phyloP scores from a whole-genome alignment of 2,797 vertebrate genomes.

The Salarias fasciatus region DNA sequence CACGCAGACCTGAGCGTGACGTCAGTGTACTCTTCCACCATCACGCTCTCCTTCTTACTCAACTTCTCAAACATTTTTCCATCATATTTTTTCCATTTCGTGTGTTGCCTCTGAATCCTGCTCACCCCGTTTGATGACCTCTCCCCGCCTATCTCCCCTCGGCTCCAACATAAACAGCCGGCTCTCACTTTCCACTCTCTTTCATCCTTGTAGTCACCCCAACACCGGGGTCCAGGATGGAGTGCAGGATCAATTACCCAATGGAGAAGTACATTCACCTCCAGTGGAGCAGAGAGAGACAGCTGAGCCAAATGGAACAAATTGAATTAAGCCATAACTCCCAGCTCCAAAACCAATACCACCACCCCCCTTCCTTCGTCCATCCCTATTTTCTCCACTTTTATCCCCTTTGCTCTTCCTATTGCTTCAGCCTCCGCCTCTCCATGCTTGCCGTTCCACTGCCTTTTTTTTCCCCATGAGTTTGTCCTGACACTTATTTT shows the following conservation, averaged over 20 bases:
- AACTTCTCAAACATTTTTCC: background rate
- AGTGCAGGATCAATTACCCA: conserved; percentile 73
- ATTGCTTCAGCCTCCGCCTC: conserved; percentile 1
- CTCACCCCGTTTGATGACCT: conserved; percentile 3
- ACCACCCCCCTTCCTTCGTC: conserved; percentile 13
- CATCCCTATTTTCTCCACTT: conserved; percentile 42
- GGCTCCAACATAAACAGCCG: conserved; percentile 16
- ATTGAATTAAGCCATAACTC: conserved; percentile 80
- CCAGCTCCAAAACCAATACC: conserved; percentile 63
- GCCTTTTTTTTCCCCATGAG: conserved; percentile 22
- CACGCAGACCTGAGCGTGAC: background rate
- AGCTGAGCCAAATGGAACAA: conserved; percentile 77
- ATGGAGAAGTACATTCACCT: conserved; percentile 75
- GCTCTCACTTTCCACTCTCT: conserved; percentile 38
- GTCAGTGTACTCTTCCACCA: background rate
- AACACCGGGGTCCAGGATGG: conserved; percentile 48
- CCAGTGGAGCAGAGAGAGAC: conserved; percentile 75
- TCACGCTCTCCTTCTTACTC: background rate
- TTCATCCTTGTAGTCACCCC: conserved; percentile 47
- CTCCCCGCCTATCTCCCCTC: background rate
- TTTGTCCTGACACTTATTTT: conserved; percentile 21
- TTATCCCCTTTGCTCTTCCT: conserved; percentile 34
- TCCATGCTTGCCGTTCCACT: conserved; percentile 3
- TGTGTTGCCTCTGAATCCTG: conserved; percentile 1
- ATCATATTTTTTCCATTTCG: conserved; percentile 5